Evolutionary conservation across 30 jellyfish, hydroid and myxozoan genomes (phyloP).

Genomic region (Nemopilema nomurai): DNA sequence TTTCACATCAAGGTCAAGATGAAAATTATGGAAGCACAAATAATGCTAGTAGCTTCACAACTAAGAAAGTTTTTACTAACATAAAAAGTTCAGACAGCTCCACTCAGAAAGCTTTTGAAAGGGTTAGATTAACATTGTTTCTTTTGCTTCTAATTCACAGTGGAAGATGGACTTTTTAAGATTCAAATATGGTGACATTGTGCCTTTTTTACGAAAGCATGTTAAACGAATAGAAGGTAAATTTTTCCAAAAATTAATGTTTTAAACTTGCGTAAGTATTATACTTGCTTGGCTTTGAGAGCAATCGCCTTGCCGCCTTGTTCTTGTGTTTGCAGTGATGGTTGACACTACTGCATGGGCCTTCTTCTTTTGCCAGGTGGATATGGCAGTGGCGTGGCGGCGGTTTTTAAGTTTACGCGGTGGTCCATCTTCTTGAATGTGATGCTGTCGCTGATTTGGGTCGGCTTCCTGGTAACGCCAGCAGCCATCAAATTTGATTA

Average conservation of each 20-base stretch:
- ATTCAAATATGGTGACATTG: conserved; percentile 62
- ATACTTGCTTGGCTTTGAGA: no score
- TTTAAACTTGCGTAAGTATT: no score
- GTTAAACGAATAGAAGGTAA: conserved; percentile 62
- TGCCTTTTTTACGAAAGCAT: conserved; percentile 42
- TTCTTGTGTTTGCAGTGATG: not conserved
- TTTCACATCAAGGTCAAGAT: no score
- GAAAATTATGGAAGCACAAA: no score
- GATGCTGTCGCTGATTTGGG: conserved; percentile 41
- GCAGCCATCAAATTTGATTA: conserved; percentile 45
- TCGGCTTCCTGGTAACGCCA: conserved; percentile 51
- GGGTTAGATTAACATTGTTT: not conserved
- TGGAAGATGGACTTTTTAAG: conserved; percentile 23
- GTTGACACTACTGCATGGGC: not conserved
- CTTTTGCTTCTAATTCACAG: not conserved
- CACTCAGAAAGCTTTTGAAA: no score
- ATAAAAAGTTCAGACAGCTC: no score
- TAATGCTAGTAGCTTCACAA: no score
- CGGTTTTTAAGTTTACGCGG: conserved; percentile 51
- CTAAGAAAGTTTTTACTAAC: no score
- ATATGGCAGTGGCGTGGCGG: conserved; percentile 68
- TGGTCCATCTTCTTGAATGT: conserved; percentile 48
- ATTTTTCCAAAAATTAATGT: no score
- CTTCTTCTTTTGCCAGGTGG: conserved; percentile 10
- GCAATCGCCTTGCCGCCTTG: not conserved